These are phyloP conservation scores for Ailurus styani DNA, from an alignment of 2,113 vertebrate genomes.

Conservation along the genomic window DNA sequence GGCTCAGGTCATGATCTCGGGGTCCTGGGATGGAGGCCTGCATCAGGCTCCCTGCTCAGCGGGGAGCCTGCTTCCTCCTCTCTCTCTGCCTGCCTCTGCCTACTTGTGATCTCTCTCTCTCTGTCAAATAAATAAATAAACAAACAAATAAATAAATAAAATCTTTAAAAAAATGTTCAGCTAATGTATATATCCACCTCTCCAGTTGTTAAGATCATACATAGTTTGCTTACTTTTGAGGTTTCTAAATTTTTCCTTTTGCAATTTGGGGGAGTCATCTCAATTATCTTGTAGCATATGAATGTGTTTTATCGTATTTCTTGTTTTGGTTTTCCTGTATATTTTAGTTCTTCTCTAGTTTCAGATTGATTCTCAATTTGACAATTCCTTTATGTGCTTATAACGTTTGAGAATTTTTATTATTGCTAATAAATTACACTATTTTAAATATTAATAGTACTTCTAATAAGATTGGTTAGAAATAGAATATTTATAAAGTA, in stretches of 20 bases:
- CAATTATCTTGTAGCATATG: not conserved
- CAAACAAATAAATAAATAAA: too few relatives aligned
- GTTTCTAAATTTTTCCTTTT: constrained; percentile 1
- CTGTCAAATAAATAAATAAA: too few relatives aligned
- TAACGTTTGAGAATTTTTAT: constrained; percentile 10
- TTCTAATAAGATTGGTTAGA: not conserved
- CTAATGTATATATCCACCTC: not conserved
- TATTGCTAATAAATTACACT: not conserved
- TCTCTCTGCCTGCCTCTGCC: too few relatives aligned
- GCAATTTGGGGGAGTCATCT: not conserved
- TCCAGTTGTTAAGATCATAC: not conserved
- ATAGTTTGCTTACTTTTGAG: not conserved
- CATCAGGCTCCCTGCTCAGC: too few relatives aligned
- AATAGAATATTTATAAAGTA: not conserved
- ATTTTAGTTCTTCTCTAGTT: constrained; percentile 8
- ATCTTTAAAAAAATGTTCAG: not conserved
- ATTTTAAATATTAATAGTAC: not conserved
- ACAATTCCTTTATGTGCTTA: not conserved
- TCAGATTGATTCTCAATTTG: not conserved
- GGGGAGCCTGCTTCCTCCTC: too few relatives aligned
- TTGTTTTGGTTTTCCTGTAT: not conserved
- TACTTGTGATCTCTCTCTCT: too few relatives aligned
- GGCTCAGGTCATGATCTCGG: too few relatives aligned
- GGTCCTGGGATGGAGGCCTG: too few relatives aligned
- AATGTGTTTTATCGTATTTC: not conserved